Conservation (phyloP, 2,888 invertebrate species). For the Diachrysia chrysitis region DNA sequence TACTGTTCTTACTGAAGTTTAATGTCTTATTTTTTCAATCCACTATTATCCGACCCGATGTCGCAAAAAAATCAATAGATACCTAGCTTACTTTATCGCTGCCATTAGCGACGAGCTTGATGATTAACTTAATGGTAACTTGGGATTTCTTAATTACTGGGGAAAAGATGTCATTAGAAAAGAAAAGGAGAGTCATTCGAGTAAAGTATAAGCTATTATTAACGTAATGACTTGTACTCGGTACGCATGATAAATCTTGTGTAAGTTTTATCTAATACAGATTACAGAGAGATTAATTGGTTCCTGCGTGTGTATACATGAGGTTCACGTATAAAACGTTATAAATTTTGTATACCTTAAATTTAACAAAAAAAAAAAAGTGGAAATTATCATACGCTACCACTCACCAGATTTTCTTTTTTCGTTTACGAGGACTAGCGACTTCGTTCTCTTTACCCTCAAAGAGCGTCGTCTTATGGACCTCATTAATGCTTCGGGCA, state of each 20-base stretch:
- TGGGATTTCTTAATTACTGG: conserved; percentile 26
- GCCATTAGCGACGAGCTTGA: conserved; percentile 10
- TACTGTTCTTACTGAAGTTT: conserved; percentile 27
- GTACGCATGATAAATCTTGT: neutral
- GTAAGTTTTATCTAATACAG: neutral
- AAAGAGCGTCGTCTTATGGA: conserved; percentile 92
- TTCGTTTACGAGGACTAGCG: conserved; percentile 92
- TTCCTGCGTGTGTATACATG: too few relatives aligned
- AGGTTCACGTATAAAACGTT: too few relatives aligned
- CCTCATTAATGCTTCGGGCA: conserved; percentile 93
- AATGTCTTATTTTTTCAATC: conserved; percentile 40
- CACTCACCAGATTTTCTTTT: conserved; percentile 94
- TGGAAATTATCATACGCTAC: conserved; percentile 76
- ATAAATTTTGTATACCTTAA: too few relatives aligned
- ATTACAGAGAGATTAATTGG: neutral
- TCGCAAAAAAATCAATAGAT: conserved; percentile 24
- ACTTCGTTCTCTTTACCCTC: conserved; percentile 93
- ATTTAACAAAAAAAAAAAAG: conserved; percentile 21
- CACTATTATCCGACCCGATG: conserved; percentile 19
- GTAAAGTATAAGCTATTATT: conserved; percentile 21
- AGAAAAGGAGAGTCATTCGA: conserved; percentile 26
- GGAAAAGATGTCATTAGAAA: conserved; percentile 25
- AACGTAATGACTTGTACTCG: conserved; percentile 19
- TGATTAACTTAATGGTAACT: conserved; percentile 35
- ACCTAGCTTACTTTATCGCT: conserved; percentile 15